Evolutionary conservation across 2,888 invertebrate species (phyloP).

Genomic region (Tetropium fuscum): DNA sequence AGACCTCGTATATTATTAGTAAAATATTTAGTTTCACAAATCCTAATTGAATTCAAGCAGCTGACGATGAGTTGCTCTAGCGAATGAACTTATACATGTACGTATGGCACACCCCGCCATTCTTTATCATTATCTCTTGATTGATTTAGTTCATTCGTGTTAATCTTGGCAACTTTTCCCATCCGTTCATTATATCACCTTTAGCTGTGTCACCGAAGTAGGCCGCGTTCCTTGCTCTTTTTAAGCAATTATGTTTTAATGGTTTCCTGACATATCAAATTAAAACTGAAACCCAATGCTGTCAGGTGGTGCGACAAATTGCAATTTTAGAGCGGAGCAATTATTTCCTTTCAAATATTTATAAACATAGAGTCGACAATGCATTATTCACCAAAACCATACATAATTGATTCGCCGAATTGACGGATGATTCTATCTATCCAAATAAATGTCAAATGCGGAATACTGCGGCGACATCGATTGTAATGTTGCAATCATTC

Average conservation of each 20-base stretch:
- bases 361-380: slow-evolving; percentile 11
- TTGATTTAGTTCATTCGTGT: slow-evolving; percentile 43
- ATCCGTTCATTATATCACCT: slow-evolving; percentile 51
- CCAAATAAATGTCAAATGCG: slow-evolving; percentile 44
- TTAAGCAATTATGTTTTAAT: slow-evolving; percentile 43
- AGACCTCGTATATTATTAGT: too few relatives aligned
- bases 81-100: slow-evolving; percentile 7
- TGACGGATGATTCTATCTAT: slow-evolving; percentile 44
- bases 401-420: slow-evolving; percentile 43
- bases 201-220: slow-evolving; percentile 39
- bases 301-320: slow-evolving; percentile 39
- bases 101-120: slow-evolving; percentile 21
- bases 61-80: slow-evolving; percentile 8
- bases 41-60: too few relatives aligned
- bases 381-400: slow-evolving; percentile 25
- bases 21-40: too few relatives aligned
- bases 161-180: slow-evolving; percentile 46
- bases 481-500: slow-evolving; percentile 35
- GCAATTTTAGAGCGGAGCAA: slow-evolving; percentile 31
- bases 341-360: slow-evolving; percentile 36
- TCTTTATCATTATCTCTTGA: slow-evolving; percentile 32
- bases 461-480: slow-evolving; percentile 39
- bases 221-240: slow-evolving; percentile 26
- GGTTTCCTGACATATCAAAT: slow-evolving; percentile 39
- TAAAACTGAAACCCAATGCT: slow-evolving; percentile 40